Evolutionary conservation across 2,888 invertebrate genomes (phyloP).

Genomic region (Catocala nupta): DNA sequence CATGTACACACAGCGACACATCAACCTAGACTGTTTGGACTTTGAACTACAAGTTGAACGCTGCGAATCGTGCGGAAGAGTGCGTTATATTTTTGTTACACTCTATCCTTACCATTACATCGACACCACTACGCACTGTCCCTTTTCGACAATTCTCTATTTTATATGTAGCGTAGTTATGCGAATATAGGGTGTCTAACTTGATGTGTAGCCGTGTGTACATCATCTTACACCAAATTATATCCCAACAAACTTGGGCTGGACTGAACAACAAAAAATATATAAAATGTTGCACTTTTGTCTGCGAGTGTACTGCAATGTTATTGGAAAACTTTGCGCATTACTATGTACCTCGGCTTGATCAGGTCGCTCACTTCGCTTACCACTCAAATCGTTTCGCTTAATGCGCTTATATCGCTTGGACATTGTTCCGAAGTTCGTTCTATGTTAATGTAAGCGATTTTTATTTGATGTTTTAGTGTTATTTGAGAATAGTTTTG

Average conservation of each 20-base stretch:
- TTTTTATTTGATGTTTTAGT: constrained; percentile 17
- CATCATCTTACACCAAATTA: too few relatives aligned
- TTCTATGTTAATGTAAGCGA: constrained; percentile 34
- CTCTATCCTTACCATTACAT: too few relatives aligned
- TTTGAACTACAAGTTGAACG: too few relatives aligned
- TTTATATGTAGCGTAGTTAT: too few relatives aligned
- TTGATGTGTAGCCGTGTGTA: too few relatives aligned
- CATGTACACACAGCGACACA: too few relatives aligned
- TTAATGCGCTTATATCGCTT: constrained; percentile 28
- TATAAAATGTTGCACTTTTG: constrained; percentile 35
- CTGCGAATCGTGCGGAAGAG: too few relatives aligned
- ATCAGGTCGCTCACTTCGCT: constrained; percentile 24
- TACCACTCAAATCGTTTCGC: constrained; percentile 18
- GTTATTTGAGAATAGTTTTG: background rate
- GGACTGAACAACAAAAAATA: constrained; percentile 33
- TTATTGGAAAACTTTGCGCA: constrained; percentile 68
- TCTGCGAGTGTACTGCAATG: constrained; percentile 50
- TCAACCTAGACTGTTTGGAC: too few relatives aligned
- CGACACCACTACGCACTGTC: too few relatives aligned
- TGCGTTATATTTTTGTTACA: too few relatives aligned
- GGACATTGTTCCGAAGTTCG: constrained; percentile 29
- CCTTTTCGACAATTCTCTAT: too few relatives aligned
- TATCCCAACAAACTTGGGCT: background rate
- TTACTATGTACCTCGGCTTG: constrained; percentile 52
- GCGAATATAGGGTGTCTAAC: too few relatives aligned